Percentiles rank a stretch among this genome's conserved stretches.
Conservation (phyloP, 2,888 invertebrate species). For the Cenopis cana region DNA sequence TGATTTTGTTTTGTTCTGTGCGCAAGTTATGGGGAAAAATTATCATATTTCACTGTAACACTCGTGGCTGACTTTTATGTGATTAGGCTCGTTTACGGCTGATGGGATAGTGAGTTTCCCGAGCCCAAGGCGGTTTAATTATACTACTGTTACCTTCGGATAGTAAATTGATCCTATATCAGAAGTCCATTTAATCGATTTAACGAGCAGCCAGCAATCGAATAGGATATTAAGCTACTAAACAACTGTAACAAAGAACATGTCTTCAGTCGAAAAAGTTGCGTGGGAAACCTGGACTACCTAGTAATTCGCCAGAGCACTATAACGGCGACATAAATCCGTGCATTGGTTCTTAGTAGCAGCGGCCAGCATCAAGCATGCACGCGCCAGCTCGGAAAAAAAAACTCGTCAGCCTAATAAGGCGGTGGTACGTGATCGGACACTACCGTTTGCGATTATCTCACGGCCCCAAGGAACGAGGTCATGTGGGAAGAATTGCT, state of each 20-base stretch:
- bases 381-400: conserved; percentile 70
- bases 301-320: conserved; percentile 4
- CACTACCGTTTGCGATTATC: conserved; percentile 81
- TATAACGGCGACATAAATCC: conserved; percentile 18
- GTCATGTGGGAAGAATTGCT: conserved; percentile 77
- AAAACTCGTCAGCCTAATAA: conserved; percentile 75
- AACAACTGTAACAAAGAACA: not conserved
- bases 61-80: conserved; percentile 69
- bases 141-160: conserved; percentile 31
- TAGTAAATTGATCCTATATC: conserved; percentile 20
- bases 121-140: conserved; percentile 34
- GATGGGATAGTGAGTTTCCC: conserved; percentile 40
- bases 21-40: conserved; percentile 64
- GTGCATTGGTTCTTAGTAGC: conserved; percentile 54
- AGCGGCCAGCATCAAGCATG: conserved; percentile 63
- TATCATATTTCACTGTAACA: conserved; percentile 77
- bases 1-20: conserved; percentile 54
- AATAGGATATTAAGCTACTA: conserved; percentile 8
- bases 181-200: conserved; percentile 14
- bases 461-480: conserved; percentile 76
- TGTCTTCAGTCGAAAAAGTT: not conserved
- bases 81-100: conserved; percentile 53
- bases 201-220: not conserved
- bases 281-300: not conserved
- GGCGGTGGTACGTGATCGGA: conserved; percentile 76